Percentiles rank a stretch among this genome's conserved stretches.
These are phyloP conservation scores for Oryzias curvinotus DNA, from an alignment of 2,113 vertebrate species.

Conservation along the genomic window DNA sequence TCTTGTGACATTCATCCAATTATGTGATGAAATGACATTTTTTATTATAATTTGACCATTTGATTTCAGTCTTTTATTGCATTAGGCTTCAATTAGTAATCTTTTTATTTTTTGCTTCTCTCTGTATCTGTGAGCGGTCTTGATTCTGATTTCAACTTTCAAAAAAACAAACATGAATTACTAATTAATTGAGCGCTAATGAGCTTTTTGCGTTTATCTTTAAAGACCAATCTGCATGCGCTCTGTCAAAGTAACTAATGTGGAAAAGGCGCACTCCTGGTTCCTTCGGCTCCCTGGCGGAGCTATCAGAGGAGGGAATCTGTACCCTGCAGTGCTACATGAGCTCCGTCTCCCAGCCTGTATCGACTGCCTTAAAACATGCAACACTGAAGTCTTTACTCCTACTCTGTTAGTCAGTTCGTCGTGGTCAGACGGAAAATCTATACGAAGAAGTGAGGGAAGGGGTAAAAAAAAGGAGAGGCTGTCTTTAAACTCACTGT, in stretches of 20 bases:
- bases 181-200: constrained; percentile 25
- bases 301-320: constrained; percentile 37
- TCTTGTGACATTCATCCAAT: background rate
- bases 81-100: constrained; percentile 12
- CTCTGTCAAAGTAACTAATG: constrained; percentile 1
- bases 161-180: constrained; percentile 17
- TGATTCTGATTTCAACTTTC: constrained; percentile 17
- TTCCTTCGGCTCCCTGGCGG: constrained; percentile 29
- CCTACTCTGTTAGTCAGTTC: constrained; percentile 28
- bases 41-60: constrained; percentile 10
- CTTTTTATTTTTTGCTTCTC: background rate
- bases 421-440: constrained; percentile 48
- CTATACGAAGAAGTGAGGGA: constrained; percentile 37
- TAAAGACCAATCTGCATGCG: constrained; percentile 11
- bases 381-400: constrained; percentile 34
- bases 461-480: background rate
- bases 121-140: background rate
- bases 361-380: constrained; percentile 38
- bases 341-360: constrained; percentile 27
- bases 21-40: background rate
- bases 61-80: constrained; percentile 1
- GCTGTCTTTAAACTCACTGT: constrained; percentile 26
- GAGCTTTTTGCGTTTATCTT: constrained; percentile 6
- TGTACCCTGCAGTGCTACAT: constrained; percentile 48
- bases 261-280: constrained; percentile 12